Conservation (phyloP, 2,113 vertebrate genomes). For the Stigmatopora nigra region DNA sequence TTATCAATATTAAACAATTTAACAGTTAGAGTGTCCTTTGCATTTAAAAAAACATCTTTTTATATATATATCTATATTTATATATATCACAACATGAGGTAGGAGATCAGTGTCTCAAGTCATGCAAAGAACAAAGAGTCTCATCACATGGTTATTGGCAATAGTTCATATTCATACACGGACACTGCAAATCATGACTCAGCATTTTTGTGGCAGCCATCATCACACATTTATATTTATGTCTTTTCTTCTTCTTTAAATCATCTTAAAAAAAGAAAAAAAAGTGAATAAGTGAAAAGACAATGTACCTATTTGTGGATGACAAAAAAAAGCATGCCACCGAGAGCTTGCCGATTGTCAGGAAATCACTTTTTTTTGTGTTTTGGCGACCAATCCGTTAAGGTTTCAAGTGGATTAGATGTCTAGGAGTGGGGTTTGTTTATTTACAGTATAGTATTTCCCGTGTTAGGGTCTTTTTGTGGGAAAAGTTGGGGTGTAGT, state of each 20-base stretch:
- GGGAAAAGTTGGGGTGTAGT: not conserved
- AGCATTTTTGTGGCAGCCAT: conserved; percentile 45
- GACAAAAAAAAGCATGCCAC: conserved; percentile 32
- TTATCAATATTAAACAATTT: conserved; percentile 67
- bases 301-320: conserved; percentile 25
- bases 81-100: conserved; percentile 79
- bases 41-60: conserved; percentile 42
- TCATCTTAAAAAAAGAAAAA: conserved; percentile 8
- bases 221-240: conserved; percentile 23
- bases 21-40: conserved; percentile 70
- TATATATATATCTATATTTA: conserved; percentile 2
- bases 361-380: conserved; percentile 23
- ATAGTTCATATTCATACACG: conserved; percentile 53
- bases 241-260: not conserved
- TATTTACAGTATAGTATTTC: not conserved
- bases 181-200: conserved; percentile 62
- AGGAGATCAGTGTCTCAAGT: conserved; percentile 74
- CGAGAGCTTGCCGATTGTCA: not conserved
- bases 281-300: conserved; percentile 37
- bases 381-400: not conserved
- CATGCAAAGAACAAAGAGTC: conserved; percentile 73
- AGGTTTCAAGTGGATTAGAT: no score
- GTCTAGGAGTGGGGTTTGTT: not conserved
- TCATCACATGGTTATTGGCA: conserved; percentile 75
- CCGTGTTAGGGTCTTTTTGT: not conserved